Evolutionary conservation across 2,797 vertebrate genomes (phyloP), one percentile per base, ranked within the genome.

Genomic region (Bovichtus diacanthus): DNA sequence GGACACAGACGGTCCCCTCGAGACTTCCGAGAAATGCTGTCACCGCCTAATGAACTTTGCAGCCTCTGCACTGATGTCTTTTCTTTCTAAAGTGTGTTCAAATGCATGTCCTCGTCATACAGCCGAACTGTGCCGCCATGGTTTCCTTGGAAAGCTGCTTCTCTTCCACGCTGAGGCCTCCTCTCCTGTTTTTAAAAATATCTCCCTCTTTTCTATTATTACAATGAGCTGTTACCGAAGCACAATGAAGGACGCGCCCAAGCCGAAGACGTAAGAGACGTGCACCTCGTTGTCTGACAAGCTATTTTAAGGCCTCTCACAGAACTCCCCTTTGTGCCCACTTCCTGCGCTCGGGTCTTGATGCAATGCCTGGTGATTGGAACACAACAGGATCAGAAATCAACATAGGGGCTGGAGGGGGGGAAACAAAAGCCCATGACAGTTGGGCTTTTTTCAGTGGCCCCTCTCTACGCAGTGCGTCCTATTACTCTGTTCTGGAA

Each of bases 311-410:
- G 84, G 70, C 59, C 36, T 71, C 21, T 36, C 11, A 63, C 72
- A 92, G 78, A 94, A 93, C 82, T 94, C 89, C 93, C 93, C 91
- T 90, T 72, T 83, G 69, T 86, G 78, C 84, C 90, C 90, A 89
- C 91, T 94, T 95, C 93, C 93, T 93, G 83, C 72, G 50, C 25
- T 70, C 70, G 60, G 59, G 70, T 87, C 16, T 72, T 75, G 72
- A 82, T 90, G 80, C 78, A 69, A 79, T 78, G 72, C 7, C n/a
- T 31, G 55, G 67, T 61, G 80, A 70, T 83, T 62, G 71, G 64
- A 60, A 70, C 62, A 59, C 66, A 63, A 61, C 12, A 63, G 59
- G 23, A 55, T 21, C 31, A 43, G 15, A 65, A 46, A 59, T 60
- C 36, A 36, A 41, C n/a, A n/a, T 21, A 3, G 9, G 18, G 3